phyloP scores from a whole-genome alignment of 2,113 vertebrate genomes.

The Colossoma macropomum region DNA sequence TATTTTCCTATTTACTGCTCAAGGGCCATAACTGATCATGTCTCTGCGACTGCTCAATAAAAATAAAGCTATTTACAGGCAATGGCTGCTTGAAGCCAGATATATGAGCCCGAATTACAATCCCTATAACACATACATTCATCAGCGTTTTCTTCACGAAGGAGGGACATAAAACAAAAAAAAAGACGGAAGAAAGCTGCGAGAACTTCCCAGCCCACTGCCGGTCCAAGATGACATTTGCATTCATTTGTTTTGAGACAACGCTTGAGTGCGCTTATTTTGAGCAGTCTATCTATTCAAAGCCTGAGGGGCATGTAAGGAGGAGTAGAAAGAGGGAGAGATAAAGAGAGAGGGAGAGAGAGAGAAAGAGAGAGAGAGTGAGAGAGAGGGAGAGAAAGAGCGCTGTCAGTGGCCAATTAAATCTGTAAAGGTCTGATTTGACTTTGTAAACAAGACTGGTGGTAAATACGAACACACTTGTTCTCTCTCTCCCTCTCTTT shows the following conservation, averaged over 20 bases:
- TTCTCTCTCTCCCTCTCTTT: conserved; percentile 15
- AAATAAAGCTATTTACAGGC: conserved; percentile 63
- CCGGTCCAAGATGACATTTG: conserved; percentile 56
- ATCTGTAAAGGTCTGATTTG: conserved; percentile 71
- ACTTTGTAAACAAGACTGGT: conserved; percentile 74
- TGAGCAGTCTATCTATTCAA: conserved; percentile 59
- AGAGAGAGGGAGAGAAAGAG: background rate
- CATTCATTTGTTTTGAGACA: conserved; percentile 61
- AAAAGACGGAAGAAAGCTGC: background rate
- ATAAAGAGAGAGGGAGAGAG: conserved; percentile 20
- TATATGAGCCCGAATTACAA: conserved; percentile 59
- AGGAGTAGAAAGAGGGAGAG: conserved; percentile 27
- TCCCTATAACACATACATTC: conserved; percentile 47
- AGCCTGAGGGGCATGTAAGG: conserved; percentile 55
- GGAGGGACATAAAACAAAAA: background rate
- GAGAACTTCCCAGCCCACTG: conserved; percentile 49
- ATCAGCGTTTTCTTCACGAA: conserved; percentile 36
- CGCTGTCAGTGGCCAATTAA: conserved; percentile 68
- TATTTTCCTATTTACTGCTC: conserved; percentile 62
- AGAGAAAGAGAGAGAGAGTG: conserved; percentile 34
- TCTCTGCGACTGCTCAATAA: conserved; percentile 60
- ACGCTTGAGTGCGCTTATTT: conserved; percentile 51
- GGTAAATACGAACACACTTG: conserved; percentile 64
- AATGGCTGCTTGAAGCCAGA: conserved; percentile 53
- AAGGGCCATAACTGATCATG: conserved; percentile 57